Base-by-base conservation (phyloP, 2,797 vertebrate species). In the Sternarchorhynchus goeldii region DNA sequence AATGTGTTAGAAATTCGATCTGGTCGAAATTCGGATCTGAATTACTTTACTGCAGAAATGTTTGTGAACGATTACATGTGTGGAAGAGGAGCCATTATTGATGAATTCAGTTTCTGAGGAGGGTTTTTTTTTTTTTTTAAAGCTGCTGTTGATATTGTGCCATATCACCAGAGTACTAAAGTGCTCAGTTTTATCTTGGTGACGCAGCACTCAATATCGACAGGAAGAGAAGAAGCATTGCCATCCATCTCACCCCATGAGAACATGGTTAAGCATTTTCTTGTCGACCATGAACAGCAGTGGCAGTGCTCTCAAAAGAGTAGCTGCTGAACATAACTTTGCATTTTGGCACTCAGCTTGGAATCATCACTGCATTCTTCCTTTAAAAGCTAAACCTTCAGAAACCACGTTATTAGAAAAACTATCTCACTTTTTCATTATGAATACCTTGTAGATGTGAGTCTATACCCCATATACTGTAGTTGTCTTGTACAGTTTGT, bases 21-120 rank as follows among this genome's bases (percentile, higher is more conserved):
- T n/a, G n/a, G n/a, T n/a, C n/a, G n/a, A n/a, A n/a, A n/a, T n/a
- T n/a, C n/a, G n/a, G n/a, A n/a, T n/a, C n/a, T n/a, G n/a, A n/a
- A n/a, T n/a, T n/a, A 32, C 59, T 5, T 53, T 18, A 36, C 18
- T 34, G 32, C 58, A 31, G 58, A 45, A 45, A 55, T n/a, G 29
- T n/a, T 32, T 68, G 45, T 69, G 57, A 65, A 55, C 50, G 62
- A 57, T 56, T 75, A 39, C 64, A 73, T n/a, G 34, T 70, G 36
- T 70, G 58, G 32, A n/a, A 65, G 14, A 7, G 29, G 53, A 29
- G 32, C 25, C 8, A 21, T 78, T 65, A n/a, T 31, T 65, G 60
- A 78, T 75, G 73, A 69, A 65, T 75, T 31, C 25, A 8, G 50
- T 5, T 25, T 57, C 18, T 10, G 53, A 70, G 50, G 21, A 66